These are phyloP conservation scores for Empidonax alnorum DNA, from an alignment of 2,113 vertebrate species.

Conservation along the genomic window DNA sequence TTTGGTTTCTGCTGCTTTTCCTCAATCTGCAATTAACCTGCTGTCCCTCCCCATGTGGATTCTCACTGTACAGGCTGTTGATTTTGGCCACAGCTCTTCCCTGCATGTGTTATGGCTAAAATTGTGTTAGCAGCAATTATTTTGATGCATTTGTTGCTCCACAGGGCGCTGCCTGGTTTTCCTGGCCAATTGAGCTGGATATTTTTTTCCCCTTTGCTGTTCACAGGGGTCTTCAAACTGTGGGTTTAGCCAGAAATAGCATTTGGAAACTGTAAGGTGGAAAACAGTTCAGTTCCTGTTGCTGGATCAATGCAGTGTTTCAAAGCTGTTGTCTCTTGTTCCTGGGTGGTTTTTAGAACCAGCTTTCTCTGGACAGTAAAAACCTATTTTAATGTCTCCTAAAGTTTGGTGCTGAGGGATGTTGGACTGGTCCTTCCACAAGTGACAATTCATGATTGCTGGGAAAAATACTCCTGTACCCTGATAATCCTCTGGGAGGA, in stretches of 20 bases:
- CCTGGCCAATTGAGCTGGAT: slow-evolving; percentile 15
- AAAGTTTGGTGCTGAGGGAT: neutral
- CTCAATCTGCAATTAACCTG: slow-evolving; percentile 60
- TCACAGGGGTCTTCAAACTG: slow-evolving; percentile 11
- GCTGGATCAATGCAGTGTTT: slow-evolving; percentile 16
- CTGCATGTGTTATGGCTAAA: slow-evolving; percentile 31
- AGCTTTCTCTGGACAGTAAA: neutral
- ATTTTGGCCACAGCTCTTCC: slow-evolving; percentile 52
- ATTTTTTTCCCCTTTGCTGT: slow-evolving; percentile 7
- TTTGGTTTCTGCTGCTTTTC: slow-evolving; percentile 50
- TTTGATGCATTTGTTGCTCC: slow-evolving; percentile 49
- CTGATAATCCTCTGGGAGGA: neutral
- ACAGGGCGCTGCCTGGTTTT: slow-evolving; percentile 35
- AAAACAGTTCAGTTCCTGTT: slow-evolving; percentile 25
- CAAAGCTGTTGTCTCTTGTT: neutral
- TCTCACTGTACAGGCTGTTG: slow-evolving; percentile 55
- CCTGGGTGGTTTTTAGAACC: slow-evolving; percentile 1
- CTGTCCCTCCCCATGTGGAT: slow-evolving; percentile 50
- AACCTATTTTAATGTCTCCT: neutral
- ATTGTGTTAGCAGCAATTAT: slow-evolving; percentile 65
- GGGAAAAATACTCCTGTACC: neutral
- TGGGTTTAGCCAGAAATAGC: slow-evolving; percentile 47
- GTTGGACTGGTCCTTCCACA: neutral
- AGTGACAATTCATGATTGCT: neutral
- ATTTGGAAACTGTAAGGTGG: neutral